Evolutionary conservation across 1,140 invertebrate species (phyloP), one percentile per base, ranked within the genome.

Genomic region (Nasonia longicornis): DNA sequence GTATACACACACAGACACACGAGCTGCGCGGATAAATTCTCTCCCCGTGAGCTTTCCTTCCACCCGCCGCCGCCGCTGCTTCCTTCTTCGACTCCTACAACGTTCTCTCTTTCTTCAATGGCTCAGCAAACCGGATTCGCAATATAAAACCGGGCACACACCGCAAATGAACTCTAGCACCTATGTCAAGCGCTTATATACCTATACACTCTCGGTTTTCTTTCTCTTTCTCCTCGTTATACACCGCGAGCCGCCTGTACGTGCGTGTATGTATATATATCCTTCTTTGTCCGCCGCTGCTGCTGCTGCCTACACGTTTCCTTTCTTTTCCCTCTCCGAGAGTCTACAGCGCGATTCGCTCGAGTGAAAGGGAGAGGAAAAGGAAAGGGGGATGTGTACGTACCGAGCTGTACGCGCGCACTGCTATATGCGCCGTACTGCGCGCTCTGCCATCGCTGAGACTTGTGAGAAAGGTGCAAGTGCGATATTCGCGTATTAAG

Each of bases 51-150:
- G 38, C 82, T 77, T 74, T 66, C 72, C 66, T 77, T 79, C 67
- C 79, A 58, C 77, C 77, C 63, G 63, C 48, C 35, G 64, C 69
- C 35, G 58, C 22, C 48, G 58, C 22, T 42, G 22, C 67, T 63
- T 75, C 48, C 42, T 31, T 75, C 42, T 52, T 20, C 69, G 20
- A 26, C 77, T 75, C 75, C 11, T 64, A n/a, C 42, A 20, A 45
- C 72, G 63, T 80, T 67, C 67, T 79, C 74, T 78, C 77, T 80
- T 80, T 74, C 81, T 80, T 80, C 74, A 80, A 80, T 80, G 64
- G 79, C 58, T 58, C 26, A 26, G 72, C 67, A 89, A 89, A 89
- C 89, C 89, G 89, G 89, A 90, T 90, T 89, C 85, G 88, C 87
- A 58, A 58, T 58, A 58, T 58, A 58, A 58, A 58, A 16, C 52